Percentiles rank a stretch among this genome's conserved stretches.
phyloP scores from a whole-genome alignment of 2,888 invertebrate genomes.

The Hedya salicella region DNA sequence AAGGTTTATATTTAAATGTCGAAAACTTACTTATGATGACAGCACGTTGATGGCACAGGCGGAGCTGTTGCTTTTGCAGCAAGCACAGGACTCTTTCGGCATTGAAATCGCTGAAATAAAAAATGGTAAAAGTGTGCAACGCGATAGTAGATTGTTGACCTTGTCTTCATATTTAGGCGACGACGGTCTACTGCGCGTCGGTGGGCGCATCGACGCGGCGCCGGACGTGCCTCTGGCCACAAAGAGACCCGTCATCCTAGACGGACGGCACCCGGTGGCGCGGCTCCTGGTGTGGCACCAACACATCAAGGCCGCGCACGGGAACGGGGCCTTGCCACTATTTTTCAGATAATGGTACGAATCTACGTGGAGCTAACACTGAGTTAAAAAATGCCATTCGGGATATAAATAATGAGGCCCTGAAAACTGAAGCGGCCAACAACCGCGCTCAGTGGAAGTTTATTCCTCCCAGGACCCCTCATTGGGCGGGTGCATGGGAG shows the following conservation, averaged over 20 bases:
- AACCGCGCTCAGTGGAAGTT: background rate
- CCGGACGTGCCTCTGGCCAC: background rate
- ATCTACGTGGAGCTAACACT: too few species aligned
- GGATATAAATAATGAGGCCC: background rate
- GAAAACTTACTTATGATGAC: background rate
- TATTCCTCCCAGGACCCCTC: slow-evolving; percentile 4
- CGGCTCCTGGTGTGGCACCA: background rate
- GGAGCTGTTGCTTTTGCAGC: slow-evolving; percentile 16
- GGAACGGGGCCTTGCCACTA: too few species aligned
- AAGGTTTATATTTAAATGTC: slow-evolving; percentile 26
- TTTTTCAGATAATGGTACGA: too few species aligned
- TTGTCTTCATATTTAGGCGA: background rate
- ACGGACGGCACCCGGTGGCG: background rate
- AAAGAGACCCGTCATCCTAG: background rate
- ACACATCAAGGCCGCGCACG: too few species aligned
- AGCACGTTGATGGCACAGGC: slow-evolving; percentile 14
- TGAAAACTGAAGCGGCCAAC: background rate
- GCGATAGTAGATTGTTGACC: slow-evolving; percentile 14
- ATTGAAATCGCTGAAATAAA: background rate
- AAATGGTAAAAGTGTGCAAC: slow-evolving; percentile 13
- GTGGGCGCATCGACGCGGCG: background rate
- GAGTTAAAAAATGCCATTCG: background rate
- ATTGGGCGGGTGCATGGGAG: background rate
- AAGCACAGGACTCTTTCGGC: slow-evolving; percentile 25
- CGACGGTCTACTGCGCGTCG: background rate